phyloP scores from a whole-genome alignment of 1,140 invertebrate genomes.

The Eriocheir sinensis region DNA sequence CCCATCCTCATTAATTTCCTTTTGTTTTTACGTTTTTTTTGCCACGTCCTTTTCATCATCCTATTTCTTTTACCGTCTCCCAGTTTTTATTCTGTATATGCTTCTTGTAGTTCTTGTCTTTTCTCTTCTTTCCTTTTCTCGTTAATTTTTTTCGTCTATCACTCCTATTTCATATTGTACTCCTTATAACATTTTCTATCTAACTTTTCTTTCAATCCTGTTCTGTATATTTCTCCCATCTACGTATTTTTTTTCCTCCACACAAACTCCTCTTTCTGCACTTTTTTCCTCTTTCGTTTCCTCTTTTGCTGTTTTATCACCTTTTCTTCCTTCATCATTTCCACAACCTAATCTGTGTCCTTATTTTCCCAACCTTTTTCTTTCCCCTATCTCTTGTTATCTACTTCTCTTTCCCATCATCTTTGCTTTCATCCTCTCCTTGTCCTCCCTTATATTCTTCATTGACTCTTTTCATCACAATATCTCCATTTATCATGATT shows the following conservation, averaged over 20 bases:
- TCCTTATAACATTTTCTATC: background rate
- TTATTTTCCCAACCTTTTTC: background rate
- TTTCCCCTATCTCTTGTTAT: background rate
- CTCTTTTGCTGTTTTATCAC: background rate
- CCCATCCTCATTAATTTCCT: background rate
- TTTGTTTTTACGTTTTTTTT: background rate
- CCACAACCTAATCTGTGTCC: background rate
- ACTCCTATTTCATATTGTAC: background rate
- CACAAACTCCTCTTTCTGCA: background rate
- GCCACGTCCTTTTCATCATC: background rate
- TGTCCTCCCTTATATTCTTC: no score
- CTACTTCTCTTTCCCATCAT: background rate
- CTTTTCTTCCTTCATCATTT: background rate
- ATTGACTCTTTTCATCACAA: no score
- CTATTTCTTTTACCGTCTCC: slow-evolving; percentile 3
- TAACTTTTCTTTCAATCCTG: background rate
- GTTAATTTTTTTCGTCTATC: background rate
- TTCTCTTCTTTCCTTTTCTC: slow-evolving; percentile 36
- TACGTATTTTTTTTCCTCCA: background rate
- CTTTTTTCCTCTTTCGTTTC: no score
- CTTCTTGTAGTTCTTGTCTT: no score
- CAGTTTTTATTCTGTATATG: no score
- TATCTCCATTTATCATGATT: no score
- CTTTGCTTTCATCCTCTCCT: background rate
- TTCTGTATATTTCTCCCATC: background rate